Base-by-base conservation (phyloP, 2,797 vertebrate species). In the Eptatretus atami region DNA sequence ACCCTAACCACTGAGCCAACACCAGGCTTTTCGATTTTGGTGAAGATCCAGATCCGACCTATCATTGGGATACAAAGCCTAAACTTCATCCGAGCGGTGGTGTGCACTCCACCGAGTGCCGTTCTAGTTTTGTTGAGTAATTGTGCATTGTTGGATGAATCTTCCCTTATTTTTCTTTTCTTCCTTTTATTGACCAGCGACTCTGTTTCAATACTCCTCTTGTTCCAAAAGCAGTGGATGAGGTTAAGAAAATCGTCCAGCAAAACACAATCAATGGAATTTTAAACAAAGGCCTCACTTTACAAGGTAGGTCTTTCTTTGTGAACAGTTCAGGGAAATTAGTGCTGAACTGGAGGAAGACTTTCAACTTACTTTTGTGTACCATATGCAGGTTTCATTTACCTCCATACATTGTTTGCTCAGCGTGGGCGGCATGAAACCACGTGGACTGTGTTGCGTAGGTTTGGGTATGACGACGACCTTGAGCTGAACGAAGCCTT, bases 381-480 rank as follows among this genome's bases (percentile, higher is more conserved):
- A 44, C 31, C 71, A 67, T 66, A 69, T 73, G 53, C 72, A 95
- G 88, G 88, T 64, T 95, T 95, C 73, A 80, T 95, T 70, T 93
- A 93, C 73, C 81, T 95, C 53, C 87, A 95, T 72, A 92, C 83
- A 1, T 78, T 93, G 68, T 94, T 95, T 73, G 92, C 94, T 72
- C 87, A 95, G 76, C 81, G 88, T 69, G 87, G 87, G 44, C 79
- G 88, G 67, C 88, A 94, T 1, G 87, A 94, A 76, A 95, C 88
- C 2, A 95, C 87, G 0, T 95, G 88, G 88, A 86, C 88, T 1
- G 86, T 90, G 52, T 69, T 95, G 65, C 79, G 88, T 44, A 78
- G 80, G 67, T 94, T 95, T 64, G 86, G 88, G 63, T 95, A 90
- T 2, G 87, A 90, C 0, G 84, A 94, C 15, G 84, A 92, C 71